Percentiles rank a stretch among this genome's conserved stretches.
phyloP scores from a whole-genome alignment of 2,797 vertebrate genomes.

The Sebastolobus altivelis region DNA sequence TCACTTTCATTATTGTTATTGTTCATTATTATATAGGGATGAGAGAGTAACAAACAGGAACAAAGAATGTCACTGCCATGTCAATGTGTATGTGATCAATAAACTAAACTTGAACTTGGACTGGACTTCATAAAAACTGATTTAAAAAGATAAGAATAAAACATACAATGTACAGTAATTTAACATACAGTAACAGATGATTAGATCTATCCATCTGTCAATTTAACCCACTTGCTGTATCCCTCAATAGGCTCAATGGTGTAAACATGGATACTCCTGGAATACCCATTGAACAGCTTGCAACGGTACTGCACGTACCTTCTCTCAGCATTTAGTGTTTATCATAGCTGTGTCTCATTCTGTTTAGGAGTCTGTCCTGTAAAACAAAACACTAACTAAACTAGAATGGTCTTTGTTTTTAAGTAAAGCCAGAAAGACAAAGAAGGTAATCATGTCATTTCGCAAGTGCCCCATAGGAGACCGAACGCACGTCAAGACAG shows the following conservation, averaged over 20 bases:
- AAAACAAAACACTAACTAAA: conserved; percentile 20
- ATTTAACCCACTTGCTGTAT: background rate
- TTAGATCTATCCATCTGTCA: rapidly evolving
- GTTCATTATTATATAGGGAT: too few relatives aligned
- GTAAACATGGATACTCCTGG: background rate
- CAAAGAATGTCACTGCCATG: too few relatives aligned
- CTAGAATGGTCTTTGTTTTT: conserved; percentile 23
- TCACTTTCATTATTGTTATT: too few relatives aligned
- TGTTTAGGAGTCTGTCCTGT: conserved; percentile 8
- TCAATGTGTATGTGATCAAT: too few relatives aligned
- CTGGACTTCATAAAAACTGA: background rate
- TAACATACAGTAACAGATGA: background rate
- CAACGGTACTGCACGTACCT: background rate
- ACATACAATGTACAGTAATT: background rate
- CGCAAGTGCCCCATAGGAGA: conserved; percentile 38
- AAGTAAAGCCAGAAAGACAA: conserved; percentile 46
- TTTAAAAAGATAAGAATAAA: background rate
- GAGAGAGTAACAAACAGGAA: too few relatives aligned
- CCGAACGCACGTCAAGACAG: conserved; percentile 33
- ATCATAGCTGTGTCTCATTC: background rate
- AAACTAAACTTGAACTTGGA: too few relatives aligned
- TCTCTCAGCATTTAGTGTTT: background rate
- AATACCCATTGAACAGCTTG: background rate
- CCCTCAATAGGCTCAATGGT: background rate
- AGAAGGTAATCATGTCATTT: conserved; percentile 59